phyloP scores from a whole-genome alignment of 2,888 invertebrate species.

The Spilarctia lutea region DNA sequence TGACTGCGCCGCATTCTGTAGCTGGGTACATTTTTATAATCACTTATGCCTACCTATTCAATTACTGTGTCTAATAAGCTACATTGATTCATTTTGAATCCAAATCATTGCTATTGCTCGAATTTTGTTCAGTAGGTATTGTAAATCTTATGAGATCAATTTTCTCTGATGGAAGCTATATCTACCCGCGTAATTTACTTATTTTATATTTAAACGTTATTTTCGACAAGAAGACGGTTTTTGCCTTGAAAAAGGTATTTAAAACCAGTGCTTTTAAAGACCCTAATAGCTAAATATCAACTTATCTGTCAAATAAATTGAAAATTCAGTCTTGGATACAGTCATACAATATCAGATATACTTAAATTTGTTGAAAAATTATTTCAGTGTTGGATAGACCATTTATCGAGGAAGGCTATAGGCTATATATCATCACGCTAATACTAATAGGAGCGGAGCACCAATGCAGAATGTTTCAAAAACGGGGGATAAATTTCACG shows the following conservation, averaged over 20 bases:
- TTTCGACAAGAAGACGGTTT: accelerated
- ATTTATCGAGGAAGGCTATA: no score
- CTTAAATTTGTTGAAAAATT: no score
- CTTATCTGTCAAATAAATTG: no score
- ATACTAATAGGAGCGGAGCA: no score
- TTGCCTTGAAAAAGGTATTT: neutral
- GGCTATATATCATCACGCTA: no score
- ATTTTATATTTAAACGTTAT: neutral
- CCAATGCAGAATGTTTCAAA: no score
- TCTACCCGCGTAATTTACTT: neutral
- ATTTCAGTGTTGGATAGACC: no score
- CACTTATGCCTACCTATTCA: constrained; percentile 48
- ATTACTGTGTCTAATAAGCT: constrained; percentile 42
- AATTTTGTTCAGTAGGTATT: neutral
- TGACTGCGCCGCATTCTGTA: constrained; percentile 13
- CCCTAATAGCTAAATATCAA: no score
- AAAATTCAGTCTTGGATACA: no score
- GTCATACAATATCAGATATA: no score
- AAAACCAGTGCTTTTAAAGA: no score
- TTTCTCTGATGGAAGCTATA: neutral
- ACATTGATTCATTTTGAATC: constrained; percentile 12
- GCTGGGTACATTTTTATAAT: constrained; percentile 40
- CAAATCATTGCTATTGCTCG: neutral
- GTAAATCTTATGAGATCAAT: neutral
- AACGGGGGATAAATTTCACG: no score